These are phyloP conservation scores for Pangasius larnaudii DNA, from an alignment of 2,797 vertebrate species.

Conservation along the genomic window DNA sequence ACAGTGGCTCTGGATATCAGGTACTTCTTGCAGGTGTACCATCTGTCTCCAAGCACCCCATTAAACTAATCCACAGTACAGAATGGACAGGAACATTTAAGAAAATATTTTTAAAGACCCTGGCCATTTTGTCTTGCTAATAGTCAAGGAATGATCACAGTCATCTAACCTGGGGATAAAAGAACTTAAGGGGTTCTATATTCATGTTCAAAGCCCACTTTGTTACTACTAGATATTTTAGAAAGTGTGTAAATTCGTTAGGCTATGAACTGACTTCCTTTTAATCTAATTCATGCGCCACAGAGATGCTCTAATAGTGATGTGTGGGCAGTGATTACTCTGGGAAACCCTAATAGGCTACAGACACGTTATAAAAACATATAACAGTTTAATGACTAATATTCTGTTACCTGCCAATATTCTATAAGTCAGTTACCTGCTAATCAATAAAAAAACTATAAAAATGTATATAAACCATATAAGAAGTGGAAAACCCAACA, in stretches of 20 bases:
- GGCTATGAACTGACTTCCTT: neutral
- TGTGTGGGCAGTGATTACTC: neutral
- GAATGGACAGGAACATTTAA: neutral
- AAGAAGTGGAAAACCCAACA: neutral
- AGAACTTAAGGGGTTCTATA: neutral
- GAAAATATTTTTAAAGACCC: neutral
- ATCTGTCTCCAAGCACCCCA: neutral
- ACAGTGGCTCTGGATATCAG: neutral
- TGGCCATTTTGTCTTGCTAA: neutral
- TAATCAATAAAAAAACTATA: neutral
- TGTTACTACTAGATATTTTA: neutral
- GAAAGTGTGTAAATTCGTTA: neutral
- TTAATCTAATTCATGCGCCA: neutral
- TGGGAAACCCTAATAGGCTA: neutral
- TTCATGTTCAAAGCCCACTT: neutral
- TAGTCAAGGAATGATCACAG: neutral
- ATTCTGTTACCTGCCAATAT: neutral
- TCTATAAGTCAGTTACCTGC: neutral
- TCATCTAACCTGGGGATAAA: neutral
- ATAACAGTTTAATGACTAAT: neutral
- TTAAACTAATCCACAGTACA: neutral
- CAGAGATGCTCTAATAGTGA: neutral
- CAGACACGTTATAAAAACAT: neutral
- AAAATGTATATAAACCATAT: neutral
- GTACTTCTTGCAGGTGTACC: neutral